Evolutionary conservation across 2,888 invertebrate species (phyloP).

Genomic region (Drosophila stalkeri): DNA sequence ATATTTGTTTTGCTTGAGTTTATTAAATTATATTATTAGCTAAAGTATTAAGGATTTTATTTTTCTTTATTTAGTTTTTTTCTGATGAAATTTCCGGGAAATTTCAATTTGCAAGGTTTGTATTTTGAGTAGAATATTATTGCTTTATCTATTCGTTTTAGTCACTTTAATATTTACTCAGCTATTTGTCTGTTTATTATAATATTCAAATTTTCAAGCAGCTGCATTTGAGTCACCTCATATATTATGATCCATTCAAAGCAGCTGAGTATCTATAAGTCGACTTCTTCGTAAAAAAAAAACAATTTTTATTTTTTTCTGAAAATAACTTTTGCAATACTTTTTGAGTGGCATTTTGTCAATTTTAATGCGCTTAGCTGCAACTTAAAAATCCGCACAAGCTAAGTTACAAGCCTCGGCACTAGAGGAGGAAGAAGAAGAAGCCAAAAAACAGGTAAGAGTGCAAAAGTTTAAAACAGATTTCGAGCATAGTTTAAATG

Average conservation of each 20-base stretch:
- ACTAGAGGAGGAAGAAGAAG: neutral
- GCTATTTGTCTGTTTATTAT: neutral
- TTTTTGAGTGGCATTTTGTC: constrained; percentile 62
- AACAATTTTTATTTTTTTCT: neutral
- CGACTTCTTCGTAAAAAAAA: neutral
- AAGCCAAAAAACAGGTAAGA: constrained; percentile 29
- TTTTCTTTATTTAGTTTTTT: no score
- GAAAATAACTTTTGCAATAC: constrained; percentile 47
- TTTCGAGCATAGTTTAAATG: constrained; percentile 39
- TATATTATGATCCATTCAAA: neutral
- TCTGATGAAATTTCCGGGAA: no score
- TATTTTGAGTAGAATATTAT: no score
- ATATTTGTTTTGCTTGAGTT: neutral
- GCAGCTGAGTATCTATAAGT: constrained; percentile 21
- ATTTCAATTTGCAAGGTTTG: no score
- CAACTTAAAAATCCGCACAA: constrained; percentile 33
- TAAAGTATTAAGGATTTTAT: no score
- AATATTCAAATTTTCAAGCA: neutral
- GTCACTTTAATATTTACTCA: no score
- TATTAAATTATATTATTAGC: neutral
- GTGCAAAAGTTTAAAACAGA: constrained; percentile 55
- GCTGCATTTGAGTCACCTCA: neutral
- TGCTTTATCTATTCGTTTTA: neutral
- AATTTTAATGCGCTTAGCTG: constrained; percentile 70
- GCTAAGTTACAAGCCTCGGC: constrained; percentile 34